Conservation (phyloP, 92 coral and sea anemone species). For the Epizoanthus stellaris region DNA sequence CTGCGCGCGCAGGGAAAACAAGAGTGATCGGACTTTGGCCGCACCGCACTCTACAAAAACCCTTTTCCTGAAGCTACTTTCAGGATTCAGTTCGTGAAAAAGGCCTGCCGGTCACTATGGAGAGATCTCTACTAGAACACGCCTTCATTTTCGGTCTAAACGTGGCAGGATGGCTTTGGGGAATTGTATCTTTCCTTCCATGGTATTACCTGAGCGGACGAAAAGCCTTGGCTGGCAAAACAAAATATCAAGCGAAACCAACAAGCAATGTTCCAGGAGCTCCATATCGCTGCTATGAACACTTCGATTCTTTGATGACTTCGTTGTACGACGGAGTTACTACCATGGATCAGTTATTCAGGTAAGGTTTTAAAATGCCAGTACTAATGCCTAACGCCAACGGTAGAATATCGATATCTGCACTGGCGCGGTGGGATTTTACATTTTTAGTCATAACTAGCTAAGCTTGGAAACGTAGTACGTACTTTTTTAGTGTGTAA, state of each 20-base stretch:
- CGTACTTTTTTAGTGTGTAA: too few relatives aligned
- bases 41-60: conserved; percentile 20
- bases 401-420: too few relatives aligned
- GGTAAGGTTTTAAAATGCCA: conserved; percentile 55
- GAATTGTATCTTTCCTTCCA: conserved; percentile 88
- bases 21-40: conserved; percentile 38
- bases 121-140: conserved; percentile 83
- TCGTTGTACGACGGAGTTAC: conserved; percentile 86
- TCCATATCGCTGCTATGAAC: conserved; percentile 91
- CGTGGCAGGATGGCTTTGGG: conserved; percentile 94
- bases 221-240: conserved; percentile 67
- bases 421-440: too few relatives aligned
- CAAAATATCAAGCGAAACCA: conserved; percentile 83
- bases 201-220: conserved; percentile 95
- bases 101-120: conserved; percentile 60
- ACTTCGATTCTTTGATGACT: conserved; percentile 79
- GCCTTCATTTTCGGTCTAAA: conserved; percentile 90
- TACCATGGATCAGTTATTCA: conserved; percentile 95
- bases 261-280: conserved; percentile 84
- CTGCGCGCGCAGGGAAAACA: conserved; percentile 23
- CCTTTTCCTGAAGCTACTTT: background rate
- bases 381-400: too few relatives aligned
- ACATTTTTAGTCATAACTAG: too few relatives aligned
- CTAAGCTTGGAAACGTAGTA: too few relatives aligned
- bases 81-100: conserved; percentile 13